Base-by-base conservation (phyloP, 1,140 invertebrate genomes). In the Drosophila sucinea region DNA sequence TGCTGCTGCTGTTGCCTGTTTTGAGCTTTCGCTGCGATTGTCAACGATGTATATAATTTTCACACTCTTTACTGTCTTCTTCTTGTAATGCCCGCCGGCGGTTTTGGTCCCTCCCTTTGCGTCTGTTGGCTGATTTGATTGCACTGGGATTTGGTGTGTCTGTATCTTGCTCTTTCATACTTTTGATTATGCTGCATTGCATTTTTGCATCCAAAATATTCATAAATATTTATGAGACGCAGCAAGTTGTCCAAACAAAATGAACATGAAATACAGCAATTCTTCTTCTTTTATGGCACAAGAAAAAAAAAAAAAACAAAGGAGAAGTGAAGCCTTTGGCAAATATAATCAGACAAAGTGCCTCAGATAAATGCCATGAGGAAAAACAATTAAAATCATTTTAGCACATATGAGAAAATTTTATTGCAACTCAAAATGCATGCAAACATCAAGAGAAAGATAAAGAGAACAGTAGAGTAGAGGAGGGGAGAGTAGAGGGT, bases 271-370 rank as follows among this genome's bases (percentile, higher is more conserved):
- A 58, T 58, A 17, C 23, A 32, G 56, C 56, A 58, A 33, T 58
- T 11, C 56, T 32, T 35, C 56, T 10, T 56, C 2, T 6, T 58
- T 10, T 51, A 51, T 27, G 23, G 32, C 56, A 58, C 7, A 56
- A 32, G n/a, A 2, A 56, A n/a, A 35, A 10, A 11, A 38, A 58
- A 8, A 25, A 8, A 23, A 7, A 25, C 3, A 38, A 10, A 3
- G 3, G 35, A 38, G 10, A 3, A 38, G 35, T 11, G 32, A 58
- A 35, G 30, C 56, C 32, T 58, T 58, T 58, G 32, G 32, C 56
- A 58, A 58, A 58, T 58, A 58, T 58, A 58, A 58, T 58, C 56
- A 58, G 56, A 58, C 56, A 58, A 58, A 58, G 56, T 58, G 56
- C 56, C 56, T 58, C 32, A 35, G 32, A 38, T 58, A 58, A 58